These are phyloP conservation scores for Oryzias celebensis DNA, from an alignment of 2,113 vertebrate species.

Conservation along the genomic window DNA sequence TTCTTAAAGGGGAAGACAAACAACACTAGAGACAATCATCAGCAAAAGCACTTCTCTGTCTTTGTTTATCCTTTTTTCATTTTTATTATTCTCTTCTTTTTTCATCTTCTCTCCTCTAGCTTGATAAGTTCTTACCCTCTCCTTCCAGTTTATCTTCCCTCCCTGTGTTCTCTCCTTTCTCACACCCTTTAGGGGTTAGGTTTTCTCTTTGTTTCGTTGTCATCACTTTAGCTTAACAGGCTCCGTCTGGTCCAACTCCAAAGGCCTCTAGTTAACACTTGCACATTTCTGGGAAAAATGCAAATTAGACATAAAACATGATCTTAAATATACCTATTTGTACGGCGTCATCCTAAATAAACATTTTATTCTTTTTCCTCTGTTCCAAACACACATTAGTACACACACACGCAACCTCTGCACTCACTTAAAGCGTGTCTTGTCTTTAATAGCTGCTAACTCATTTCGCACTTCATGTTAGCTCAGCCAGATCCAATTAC, in stretches of 20 bases:
- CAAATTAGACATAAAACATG: constrained; percentile 1
- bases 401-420: constrained; percentile 39
- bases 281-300: neutral
- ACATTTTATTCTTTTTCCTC: neutral
- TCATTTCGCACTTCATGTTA: constrained; percentile 71
- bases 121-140: constrained; percentile 10
- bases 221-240: constrained; percentile 36
- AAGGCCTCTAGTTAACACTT: constrained; percentile 1
- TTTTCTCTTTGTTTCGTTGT: constrained; percentile 46
- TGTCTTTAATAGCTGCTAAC: constrained; percentile 63
- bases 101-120: constrained; percentile 4
- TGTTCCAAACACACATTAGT: constrained; percentile 1
- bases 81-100: neutral
- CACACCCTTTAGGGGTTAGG: constrained; percentile 51
- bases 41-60: constrained; percentile 2
- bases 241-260: constrained; percentile 30
- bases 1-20: constrained; percentile 25
- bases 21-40: constrained; percentile 18
- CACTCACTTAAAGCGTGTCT: constrained; percentile 47
- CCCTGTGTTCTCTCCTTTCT: constrained; percentile 10
- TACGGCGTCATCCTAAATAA: neutral
- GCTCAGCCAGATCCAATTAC: constrained; percentile 69
- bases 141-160: constrained; percentile 13
- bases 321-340: neutral
- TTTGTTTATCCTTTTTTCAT: constrained; percentile 8